Percentiles rank a stretch among this genome's conserved stretches.
Conservation (phyloP, 2,113 vertebrate species). For the Andinoacara biseriatus region DNA sequence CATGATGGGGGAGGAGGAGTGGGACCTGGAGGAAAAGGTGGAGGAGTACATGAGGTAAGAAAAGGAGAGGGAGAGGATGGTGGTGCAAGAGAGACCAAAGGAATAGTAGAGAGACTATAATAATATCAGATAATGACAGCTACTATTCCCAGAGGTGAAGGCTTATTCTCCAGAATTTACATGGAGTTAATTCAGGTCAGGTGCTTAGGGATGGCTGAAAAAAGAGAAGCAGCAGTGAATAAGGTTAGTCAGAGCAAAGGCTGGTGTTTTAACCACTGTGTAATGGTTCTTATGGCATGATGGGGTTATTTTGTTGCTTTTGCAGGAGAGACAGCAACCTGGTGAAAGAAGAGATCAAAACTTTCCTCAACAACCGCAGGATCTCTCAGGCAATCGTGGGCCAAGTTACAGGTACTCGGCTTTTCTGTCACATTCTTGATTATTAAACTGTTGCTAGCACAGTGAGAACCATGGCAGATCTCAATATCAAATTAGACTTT, state of each 20-base stretch:
- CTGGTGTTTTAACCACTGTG: slow-evolving; percentile 34
- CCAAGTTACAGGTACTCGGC: slow-evolving; percentile 83
- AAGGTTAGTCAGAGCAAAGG: slow-evolving; percentile 51
- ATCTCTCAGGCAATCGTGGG: slow-evolving; percentile 87
- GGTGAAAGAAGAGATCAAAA: slow-evolving; percentile 87
- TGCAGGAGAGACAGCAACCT: slow-evolving; percentile 85
- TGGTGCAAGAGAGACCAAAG: slow-evolving; percentile 9
- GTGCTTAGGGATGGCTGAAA: slow-evolving; percentile 62
- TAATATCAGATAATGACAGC: slow-evolving; percentile 71
- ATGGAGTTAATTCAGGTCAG: slow-evolving; percentile 76
- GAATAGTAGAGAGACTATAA: slow-evolving; percentile 62
- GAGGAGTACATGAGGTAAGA: slow-evolving; percentile 87
- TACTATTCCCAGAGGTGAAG: slow-evolving; percentile 58
- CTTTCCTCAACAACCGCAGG: slow-evolving; percentile 85
- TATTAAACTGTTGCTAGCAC: background rate
- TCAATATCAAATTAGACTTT: background rate
- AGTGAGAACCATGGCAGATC: background rate
- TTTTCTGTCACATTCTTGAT: background rate
- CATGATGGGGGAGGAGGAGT: slow-evolving; percentile 82
- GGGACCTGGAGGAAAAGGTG: slow-evolving; percentile 86
- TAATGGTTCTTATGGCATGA: slow-evolving; percentile 7
- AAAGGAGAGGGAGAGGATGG: background rate
- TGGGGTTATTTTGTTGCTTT: slow-evolving; percentile 24
- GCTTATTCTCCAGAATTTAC: slow-evolving; percentile 69
- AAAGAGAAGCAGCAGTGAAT: slow-evolving; percentile 54